A percentile compares a stretch with the other conserved stretches of the same genome.
Evolutionary conservation across 2,113 vertebrate species (phyloP).

Genomic region (Capreolus pygargus): DNA sequence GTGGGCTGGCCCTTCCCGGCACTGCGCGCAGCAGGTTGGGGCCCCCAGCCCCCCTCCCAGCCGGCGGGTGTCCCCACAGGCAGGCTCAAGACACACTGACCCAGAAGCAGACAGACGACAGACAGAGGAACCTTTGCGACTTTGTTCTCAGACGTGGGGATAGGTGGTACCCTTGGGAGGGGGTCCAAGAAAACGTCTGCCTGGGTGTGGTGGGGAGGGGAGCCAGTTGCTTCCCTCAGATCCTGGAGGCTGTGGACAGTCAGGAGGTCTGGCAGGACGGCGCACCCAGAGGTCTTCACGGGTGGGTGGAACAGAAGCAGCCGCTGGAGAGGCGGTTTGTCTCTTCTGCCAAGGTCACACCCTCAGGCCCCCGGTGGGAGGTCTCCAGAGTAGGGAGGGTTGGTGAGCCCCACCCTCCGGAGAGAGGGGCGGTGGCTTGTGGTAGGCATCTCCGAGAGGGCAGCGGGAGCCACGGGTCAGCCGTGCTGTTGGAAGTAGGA

Average conservation of each 20-base stretch:
- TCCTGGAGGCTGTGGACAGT: conserved; percentile 51
- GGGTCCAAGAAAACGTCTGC: conserved; percentile 52
- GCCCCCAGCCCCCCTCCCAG: conserved; percentile 47
- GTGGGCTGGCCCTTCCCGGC: conserved; percentile 73
- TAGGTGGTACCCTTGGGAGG: conserved; percentile 63
- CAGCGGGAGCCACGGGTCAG: neutral
- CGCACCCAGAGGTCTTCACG: conserved; percentile 66
- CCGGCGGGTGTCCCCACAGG: conserved; percentile 57
- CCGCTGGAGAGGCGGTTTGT: conserved; percentile 54
- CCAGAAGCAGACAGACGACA: conserved; percentile 54
- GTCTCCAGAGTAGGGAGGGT: conserved; percentile 39
- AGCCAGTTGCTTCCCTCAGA: conserved; percentile 64
- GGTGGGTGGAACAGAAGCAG: conserved; percentile 67
- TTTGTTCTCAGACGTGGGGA: conserved; percentile 13
- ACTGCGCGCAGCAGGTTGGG: conserved; percentile 70
- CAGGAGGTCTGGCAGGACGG: conserved; percentile 41
- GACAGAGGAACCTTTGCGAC: conserved; percentile 57
- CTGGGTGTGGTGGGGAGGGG: conserved; percentile 59
- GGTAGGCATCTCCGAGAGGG: neutral
- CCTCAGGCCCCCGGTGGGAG: conserved; percentile 64
- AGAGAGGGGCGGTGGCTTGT: neutral
- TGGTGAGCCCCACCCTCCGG: neutral
- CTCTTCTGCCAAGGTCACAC: conserved; percentile 62
- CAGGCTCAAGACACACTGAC: conserved; percentile 66
- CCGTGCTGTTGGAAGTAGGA: neutral